A percentile compares a stretch with the other conserved stretches of the same genome.
These are phyloP conservation scores for Lasioglossum leucozonium DNA, from an alignment of 2,888 invertebrate species.

Conservation along the genomic window DNA sequence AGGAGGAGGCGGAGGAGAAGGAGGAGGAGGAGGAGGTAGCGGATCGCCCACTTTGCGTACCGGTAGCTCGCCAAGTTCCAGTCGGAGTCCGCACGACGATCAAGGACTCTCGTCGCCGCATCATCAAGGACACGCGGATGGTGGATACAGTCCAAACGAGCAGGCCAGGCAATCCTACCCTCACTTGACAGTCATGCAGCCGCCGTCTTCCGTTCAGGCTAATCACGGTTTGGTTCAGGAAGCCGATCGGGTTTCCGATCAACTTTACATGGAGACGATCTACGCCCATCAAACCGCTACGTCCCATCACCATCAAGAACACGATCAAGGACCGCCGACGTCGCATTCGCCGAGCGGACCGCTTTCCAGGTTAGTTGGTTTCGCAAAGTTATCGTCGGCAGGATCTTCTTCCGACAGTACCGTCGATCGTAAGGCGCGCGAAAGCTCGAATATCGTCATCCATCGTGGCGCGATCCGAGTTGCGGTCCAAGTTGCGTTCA, in stretches of 20 bases:
- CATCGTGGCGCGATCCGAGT: background rate
- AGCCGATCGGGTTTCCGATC: slow-evolving; percentile 75
- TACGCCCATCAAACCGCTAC: slow-evolving; percentile 76
- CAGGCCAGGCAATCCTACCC: slow-evolving; percentile 80
- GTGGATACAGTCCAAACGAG: slow-evolving; percentile 78
- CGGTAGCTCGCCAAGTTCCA: slow-evolving; percentile 81
- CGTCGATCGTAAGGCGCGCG: background rate
- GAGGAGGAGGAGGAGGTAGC: slow-evolving; percentile 56
- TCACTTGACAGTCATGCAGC: slow-evolving; percentile 82
- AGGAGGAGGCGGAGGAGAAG: slow-evolving; percentile 53
- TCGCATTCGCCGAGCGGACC: slow-evolving; percentile 77
- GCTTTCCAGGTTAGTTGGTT: slow-evolving; percentile 78
- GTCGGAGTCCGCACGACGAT: slow-evolving; percentile 80
- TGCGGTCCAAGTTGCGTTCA: background rate
- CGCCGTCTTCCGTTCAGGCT: slow-evolving; percentile 73
- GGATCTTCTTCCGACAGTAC: background rate
- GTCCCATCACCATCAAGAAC: slow-evolving; percentile 78
- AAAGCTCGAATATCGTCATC: background rate
- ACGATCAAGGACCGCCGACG: slow-evolving; percentile 75
- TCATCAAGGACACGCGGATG: slow-evolving; percentile 71
- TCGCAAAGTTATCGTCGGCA: background rate
- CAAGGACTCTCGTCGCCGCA: slow-evolving; percentile 75
- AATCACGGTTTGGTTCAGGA: slow-evolving; percentile 74
- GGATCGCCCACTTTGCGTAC: slow-evolving; percentile 77
- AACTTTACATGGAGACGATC: slow-evolving; percentile 79